A percentile compares a stretch with the other conserved stretches of the same genome.
Conservation (phyloP, 2,113 vertebrate genomes). For the Egretta garzetta region DNA sequence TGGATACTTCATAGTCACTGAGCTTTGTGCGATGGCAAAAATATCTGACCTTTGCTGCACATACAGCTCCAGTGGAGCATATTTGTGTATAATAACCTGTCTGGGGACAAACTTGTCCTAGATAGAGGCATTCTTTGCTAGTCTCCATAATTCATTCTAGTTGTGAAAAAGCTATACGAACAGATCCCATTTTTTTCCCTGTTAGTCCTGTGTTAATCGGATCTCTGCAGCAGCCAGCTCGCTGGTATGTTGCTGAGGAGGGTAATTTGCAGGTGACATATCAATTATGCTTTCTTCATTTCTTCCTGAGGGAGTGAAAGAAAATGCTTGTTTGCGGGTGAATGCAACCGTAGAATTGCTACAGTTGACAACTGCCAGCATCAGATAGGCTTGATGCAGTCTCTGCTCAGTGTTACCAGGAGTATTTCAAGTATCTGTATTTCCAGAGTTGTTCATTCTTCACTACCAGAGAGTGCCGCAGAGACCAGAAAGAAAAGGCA, state of each 20-base stretch:
- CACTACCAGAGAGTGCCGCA: not conserved
- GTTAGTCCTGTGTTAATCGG: not conserved
- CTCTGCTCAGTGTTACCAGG: not conserved
- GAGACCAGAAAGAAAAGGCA: not conserved
- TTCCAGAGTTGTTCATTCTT: not conserved
- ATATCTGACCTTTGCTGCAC: not conserved
- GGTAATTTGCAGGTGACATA: not conserved
- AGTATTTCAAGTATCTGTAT: not conserved
- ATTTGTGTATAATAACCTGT: not conserved
- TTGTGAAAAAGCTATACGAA: not conserved
- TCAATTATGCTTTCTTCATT: not conserved
- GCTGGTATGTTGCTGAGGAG: not conserved
- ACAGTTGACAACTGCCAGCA: not conserved
- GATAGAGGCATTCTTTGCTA: not conserved
- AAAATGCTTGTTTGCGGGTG: not conserved
- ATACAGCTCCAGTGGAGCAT: not conserved
- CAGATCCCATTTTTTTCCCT: not conserved
- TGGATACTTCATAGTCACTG: not conserved
- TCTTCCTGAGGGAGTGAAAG: not conserved
- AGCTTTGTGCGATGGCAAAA: not conserved
- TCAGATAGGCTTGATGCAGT: not conserved
- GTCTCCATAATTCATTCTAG: not conserved
- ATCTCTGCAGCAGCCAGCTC: not conserved
- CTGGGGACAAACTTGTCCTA: not conserved
- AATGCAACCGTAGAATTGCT: not conserved